Evolutionary conservation across 2,797 vertebrate species (phyloP), one percentile per base, ranked within the genome.

Genomic region (Toxotes lorentzi): DNA sequence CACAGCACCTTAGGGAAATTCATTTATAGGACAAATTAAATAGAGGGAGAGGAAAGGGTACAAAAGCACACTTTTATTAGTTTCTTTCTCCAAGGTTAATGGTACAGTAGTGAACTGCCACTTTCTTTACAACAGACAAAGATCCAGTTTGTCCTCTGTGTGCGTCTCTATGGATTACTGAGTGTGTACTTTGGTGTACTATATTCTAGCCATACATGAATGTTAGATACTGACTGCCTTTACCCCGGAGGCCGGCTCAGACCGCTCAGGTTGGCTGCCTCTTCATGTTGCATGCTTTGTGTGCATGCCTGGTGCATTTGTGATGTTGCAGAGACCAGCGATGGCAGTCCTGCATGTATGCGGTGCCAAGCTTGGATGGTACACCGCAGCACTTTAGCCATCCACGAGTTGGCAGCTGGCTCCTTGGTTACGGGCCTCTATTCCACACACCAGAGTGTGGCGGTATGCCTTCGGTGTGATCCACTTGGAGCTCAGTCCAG

Each of bases 21-120:
- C 78, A 76, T 81, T 88, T 86, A 86, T 79, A 86, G 82, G 73
- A 82, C 77, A 83, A 84, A 87, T 89, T 84, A 82, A 88, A 90
- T 38, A 68, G 68, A 78, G 70, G 70, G 63, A 54, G 61, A 82
- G 17, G 30, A 76, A 79, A 50, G 68, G 57, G 80, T 78, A 62
- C 51, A 72, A 74, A 76, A 81, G 64, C 24, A 24, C 73, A 78
- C 72, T 78, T 83, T 65, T 89, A 85, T 87, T 85, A 76, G 80
- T 71, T 73, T 69, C 61, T 73, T 78, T 82, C 78, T 77, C 47
- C 85, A 90, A 88, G 89, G 88, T 91, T 87, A 87, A 87, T 80
- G 67, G 65, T 47, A 60, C 70, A 71, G 59, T 58, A 65, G 79
- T 76, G 73, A 76, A 62, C 77, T 71, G 75, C 74, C 68, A 57